Evolutionary conservation across 2,113 vertebrate genomes (phyloP).

Genomic region (Pao palembangensis): DNA sequence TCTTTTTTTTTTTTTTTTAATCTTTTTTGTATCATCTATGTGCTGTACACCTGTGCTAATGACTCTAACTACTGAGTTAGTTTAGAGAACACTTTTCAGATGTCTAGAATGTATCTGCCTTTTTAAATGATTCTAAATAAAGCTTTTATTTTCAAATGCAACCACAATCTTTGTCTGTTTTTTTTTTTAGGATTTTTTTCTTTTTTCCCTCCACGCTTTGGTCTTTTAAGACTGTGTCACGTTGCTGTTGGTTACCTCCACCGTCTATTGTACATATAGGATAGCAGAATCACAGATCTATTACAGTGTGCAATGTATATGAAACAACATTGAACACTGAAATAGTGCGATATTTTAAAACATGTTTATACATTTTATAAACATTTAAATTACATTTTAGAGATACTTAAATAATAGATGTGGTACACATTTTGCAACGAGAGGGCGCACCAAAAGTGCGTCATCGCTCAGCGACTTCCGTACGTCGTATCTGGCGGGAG

Average conservation of each 20-base stretch:
- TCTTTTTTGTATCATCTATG: constrained; percentile 40
- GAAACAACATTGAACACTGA: too few species aligned
- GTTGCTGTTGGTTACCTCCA: background rate
- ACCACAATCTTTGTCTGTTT: constrained; percentile 4
- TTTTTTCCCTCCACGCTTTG: too few species aligned
- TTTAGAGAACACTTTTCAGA: constrained; percentile 56
- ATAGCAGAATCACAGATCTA: too few species aligned
- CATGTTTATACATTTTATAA: too few species aligned
- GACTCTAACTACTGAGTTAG: constrained; percentile 39
- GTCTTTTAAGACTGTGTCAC: too few species aligned
- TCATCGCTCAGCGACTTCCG: constrained; percentile 13
- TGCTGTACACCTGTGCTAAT: constrained; percentile 54
- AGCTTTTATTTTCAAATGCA: constrained; percentile 50
- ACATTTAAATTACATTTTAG: background rate
- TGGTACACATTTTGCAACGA: background rate
- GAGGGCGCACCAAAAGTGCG: background rate
- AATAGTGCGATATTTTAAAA: too few species aligned
- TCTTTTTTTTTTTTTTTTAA: background rate
- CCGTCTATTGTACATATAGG: too few species aligned
- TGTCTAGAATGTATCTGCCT: constrained; percentile 38
- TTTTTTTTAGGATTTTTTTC: constrained; percentile 4
- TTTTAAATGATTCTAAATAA: constrained; percentile 65
- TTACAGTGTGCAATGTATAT: too few species aligned
- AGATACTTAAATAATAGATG: background rate
- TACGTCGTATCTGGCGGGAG: constrained; percentile 39